A percentile compares a stretch with the other conserved stretches of the same genome.
Conservation (phyloP, 2,113 vertebrate species). For the Paraplagusia blochii region DNA sequence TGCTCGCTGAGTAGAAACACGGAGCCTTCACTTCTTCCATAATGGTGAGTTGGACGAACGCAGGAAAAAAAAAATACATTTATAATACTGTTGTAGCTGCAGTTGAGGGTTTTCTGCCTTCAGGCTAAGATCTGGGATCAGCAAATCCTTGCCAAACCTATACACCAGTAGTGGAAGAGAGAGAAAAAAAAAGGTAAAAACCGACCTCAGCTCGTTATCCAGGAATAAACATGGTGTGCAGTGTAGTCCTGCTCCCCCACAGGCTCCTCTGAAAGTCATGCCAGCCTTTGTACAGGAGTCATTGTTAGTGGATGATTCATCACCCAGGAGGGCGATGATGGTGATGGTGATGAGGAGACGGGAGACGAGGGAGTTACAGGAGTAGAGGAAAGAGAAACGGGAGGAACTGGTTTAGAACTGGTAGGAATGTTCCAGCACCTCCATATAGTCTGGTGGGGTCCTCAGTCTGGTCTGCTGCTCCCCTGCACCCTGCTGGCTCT, state of each 20-base stretch:
- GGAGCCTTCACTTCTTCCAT: conserved; percentile 24
- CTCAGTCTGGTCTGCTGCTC: conserved; percentile 93
- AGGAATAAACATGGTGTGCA: conserved; percentile 63
- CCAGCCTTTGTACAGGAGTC: conserved; percentile 62
- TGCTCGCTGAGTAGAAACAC: conserved; percentile 39
- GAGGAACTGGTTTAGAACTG: conserved; percentile 81
- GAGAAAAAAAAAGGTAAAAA: conserved; percentile 27
- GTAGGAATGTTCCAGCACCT: conserved; percentile 95
- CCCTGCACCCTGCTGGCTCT: conserved; percentile 81
- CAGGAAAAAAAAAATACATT: conserved; percentile 16
- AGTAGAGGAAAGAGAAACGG: conserved; percentile 18
- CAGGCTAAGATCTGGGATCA: conserved; percentile 57
- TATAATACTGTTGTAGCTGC: conserved; percentile 33
- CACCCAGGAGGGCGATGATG: conserved; percentile 48
- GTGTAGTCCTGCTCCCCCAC: conserved; percentile 56
- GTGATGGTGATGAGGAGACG: conserved; percentile 53
- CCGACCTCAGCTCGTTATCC: conserved; percentile 62
- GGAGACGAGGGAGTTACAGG: conserved; percentile 30
- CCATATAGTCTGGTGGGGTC: conserved; percentile 97
- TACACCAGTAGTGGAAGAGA: conserved; percentile 44
- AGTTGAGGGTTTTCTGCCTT: conserved; percentile 54
- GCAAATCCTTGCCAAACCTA: conserved; percentile 58
- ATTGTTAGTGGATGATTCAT: conserved; percentile 65
- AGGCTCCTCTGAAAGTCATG: conserved; percentile 50
- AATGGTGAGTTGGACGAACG: conserved; percentile 15